Evolutionary conservation across 2,113 vertebrate species (phyloP), one percentile per base, ranked within the genome.

Genomic region (Cervus canadensis): DNA sequence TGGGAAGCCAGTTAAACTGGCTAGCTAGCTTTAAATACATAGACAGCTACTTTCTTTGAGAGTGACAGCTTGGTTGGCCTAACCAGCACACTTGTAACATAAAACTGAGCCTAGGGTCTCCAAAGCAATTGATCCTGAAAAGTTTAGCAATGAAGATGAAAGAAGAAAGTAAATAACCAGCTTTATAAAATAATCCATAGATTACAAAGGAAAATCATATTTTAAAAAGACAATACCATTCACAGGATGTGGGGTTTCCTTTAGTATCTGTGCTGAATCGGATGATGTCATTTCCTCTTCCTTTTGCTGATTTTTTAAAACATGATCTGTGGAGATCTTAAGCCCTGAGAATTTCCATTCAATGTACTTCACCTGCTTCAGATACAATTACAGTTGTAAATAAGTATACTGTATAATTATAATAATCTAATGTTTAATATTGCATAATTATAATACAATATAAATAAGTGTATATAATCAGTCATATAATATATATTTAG

Each of bases 211-310:
- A 94, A 89, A 92, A 52, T 64, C 26, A 43, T 30, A 85, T 81
- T 88, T 93, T 57, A 57, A 78, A 97, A 92, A 96, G 81, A 92
- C 45, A 92, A 54, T 98, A 98, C 98, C 98, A 89, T 94, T 93
- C 89, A 50, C 1, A 91, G 56, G 60, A 79, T 71, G 48, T 30
- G 71, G 62, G 30, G 28, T 28, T 52, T 95, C 88, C 17, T 97
- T 91, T 48, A 52, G 54, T 48, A 71, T 79, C 56, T 13, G 25
- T 92, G 82, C 23, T 87, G 96, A 86, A 13, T 59, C 40, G 5
- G 45, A 92, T 60, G 56, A 76, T 50, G 15, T 56, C 7, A 48
- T 76, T 79, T 97, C 56, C 48, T 97, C 89, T 95, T 95, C 74
- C 30, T 64, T 23, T 5, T 62, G 30, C 60, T 94, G 93, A 60